Conservation (phyloP, 2,797 vertebrate species). For the Rousettus madagascariensis region DNA sequence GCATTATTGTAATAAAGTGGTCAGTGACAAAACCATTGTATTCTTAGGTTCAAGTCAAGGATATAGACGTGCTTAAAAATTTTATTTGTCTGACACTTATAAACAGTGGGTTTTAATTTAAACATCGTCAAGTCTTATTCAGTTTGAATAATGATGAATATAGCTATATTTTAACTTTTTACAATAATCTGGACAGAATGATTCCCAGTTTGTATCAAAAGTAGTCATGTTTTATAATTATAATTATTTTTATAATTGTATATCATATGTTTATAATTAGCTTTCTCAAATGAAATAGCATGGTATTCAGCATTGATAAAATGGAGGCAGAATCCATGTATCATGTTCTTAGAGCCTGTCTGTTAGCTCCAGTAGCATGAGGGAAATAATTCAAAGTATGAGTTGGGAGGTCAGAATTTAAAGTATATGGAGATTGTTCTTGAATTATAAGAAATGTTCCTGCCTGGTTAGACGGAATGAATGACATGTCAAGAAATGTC, state of each 20-base stretch:
- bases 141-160: neutral
- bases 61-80: constrained; percentile 6
- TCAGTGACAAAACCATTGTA: constrained; percentile 37
- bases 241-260: neutral
- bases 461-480: constrained; percentile 36
- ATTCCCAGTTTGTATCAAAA: constrained; percentile 53
- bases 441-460: neutral
- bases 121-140: constrained; percentile 46
- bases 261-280: constrained; percentile 33
- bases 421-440: constrained; percentile 13
- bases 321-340: constrained; percentile 60
- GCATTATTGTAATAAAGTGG: constrained; percentile 37
- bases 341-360: constrained; percentile 22
- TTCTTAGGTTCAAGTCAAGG: constrained; percentile 63
- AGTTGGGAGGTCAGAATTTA: constrained; percentile 41
- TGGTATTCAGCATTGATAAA: constrained; percentile 51
- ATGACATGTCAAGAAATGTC: constrained; percentile 33
- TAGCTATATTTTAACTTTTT: constrained; percentile 71
- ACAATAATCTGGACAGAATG: constrained; percentile 43
- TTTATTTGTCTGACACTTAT: constrained; percentile 30
- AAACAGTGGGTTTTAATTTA: constrained; percentile 30
- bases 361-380: neutral
- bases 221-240: neutral
- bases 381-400: neutral
- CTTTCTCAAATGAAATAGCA: constrained; percentile 51